A percentile compares a stretch with the other conserved stretches of the same genome.
Conservation (phyloP, 2,113 vertebrate species). For the Origma solitaria region DNA sequence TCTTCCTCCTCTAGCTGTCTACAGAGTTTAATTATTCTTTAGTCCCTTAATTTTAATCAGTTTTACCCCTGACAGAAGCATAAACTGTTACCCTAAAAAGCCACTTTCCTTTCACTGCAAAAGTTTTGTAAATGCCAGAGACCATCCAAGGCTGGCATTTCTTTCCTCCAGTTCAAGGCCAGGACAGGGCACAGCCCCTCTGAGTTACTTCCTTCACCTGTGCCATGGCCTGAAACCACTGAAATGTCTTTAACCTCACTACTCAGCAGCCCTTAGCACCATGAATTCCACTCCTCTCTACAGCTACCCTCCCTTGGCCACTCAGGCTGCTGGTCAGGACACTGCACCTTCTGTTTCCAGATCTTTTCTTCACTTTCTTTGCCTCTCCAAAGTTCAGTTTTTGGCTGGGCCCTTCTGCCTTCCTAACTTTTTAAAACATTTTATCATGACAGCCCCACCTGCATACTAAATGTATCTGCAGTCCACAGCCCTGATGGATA, state of each 20-base stretch:
- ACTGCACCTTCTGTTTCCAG: background rate
- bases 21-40: background rate
- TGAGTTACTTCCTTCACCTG: background rate
- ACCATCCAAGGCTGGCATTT: too few species aligned
- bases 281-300: background rate
- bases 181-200: background rate
- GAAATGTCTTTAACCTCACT: background rate
- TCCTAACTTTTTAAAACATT: background rate
- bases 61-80: background rate
- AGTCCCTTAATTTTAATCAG: background rate
- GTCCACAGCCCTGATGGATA: background rate
- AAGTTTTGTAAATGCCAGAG: background rate
- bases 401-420: background rate
- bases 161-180: background rate
- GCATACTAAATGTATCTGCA: background rate
- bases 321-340: fast-evolving
- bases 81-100: background rate
- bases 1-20: background rate
- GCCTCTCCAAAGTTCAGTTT: background rate
- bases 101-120: background rate
- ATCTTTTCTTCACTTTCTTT: background rate
- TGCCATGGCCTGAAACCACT: background rate
- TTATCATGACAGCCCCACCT: background rate
- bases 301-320: fast-evolving
- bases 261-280: background rate